Evolutionary conservation across 1,140 invertebrate species (phyloP), one percentile per base, ranked within the genome.

Genomic region (Dendroctonus ponderosae): DNA sequence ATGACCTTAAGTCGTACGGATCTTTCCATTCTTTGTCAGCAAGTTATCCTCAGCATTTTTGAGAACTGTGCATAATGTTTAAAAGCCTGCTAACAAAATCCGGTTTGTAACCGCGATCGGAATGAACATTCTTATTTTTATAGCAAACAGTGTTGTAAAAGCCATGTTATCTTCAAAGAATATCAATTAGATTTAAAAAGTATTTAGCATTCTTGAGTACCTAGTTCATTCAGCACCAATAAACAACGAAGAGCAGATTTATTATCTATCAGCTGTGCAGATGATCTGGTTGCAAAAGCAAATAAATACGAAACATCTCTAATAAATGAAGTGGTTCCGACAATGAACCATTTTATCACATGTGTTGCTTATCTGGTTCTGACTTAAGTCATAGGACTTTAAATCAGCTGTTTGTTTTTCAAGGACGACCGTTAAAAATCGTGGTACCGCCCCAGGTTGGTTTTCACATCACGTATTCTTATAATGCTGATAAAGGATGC

Each of bases 381-480:
- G 43, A n/a, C 42, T 56, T 56, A 62, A 62, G 46, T 62, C 60
- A 43, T 39, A 51, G 62, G 42, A 63, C 62, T 63, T 63, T 63
- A 63, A 54, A 63, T 63, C 62, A 63, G 62, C 62, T 63, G 62
- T 63, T 63, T 63, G 62, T 63, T 63, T 63, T 63, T 56, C 62
- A 63, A 63, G 62, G 62, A 54, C 62, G 62, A 63, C 62, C 62
- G 62, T 63, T 63, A 62, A 62, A 63, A 63, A 63, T 63, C 37
- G 52, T 48, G 62, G 48, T 52, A 44, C 9, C 39, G 50, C 9
- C 26, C 26, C 42, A 43, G 7, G 7, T 62, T 62, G 12, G 11
- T 54, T 63, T 63, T 63, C 51, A 48, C 42, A 54, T 54, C 51
- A 56, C 51, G 42, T 63, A n/a, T 44, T 48, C 51, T 40, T 56